Evolutionary conservation across 2,113 vertebrate genomes (phyloP).

Genomic region (Hydrochoerus hydrochaeris): DNA sequence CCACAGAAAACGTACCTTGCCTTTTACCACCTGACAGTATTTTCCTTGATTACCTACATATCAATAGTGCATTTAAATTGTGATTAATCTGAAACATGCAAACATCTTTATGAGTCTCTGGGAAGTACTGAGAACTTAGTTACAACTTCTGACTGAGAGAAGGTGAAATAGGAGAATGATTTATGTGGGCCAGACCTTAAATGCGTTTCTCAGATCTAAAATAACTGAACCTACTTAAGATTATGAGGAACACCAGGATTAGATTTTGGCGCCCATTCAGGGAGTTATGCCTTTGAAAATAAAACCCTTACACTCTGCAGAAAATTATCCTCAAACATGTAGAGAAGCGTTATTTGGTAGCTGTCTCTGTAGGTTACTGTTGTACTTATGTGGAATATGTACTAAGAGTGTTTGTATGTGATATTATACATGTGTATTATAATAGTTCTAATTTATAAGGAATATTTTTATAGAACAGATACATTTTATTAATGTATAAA

Average conservation of each 20-base stretch:
- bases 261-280: neutral
- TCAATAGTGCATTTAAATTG: neutral
- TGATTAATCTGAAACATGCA: neutral
- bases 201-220: neutral
- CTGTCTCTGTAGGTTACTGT: neutral
- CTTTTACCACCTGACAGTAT: neutral
- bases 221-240: neutral
- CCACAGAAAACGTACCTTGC: neutral
- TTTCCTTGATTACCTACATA: neutral
- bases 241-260: neutral
- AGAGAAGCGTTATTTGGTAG: neutral
- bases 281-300: neutral
- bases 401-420: neutral
- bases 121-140: neutral
- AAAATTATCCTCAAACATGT: neutral
- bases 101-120: neutral
- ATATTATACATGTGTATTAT: neutral
- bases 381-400: neutral
- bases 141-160: neutral
- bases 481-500: neutral
- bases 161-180: neutral
- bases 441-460: neutral
- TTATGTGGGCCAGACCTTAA: neutral
- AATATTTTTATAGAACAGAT: neutral
- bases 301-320: neutral